A percentile compares a stretch with the other conserved stretches of the same genome.
Evolutionary conservation across 1,140 invertebrate genomes (phyloP).

Genomic region (Micrasema longulum): DNA sequence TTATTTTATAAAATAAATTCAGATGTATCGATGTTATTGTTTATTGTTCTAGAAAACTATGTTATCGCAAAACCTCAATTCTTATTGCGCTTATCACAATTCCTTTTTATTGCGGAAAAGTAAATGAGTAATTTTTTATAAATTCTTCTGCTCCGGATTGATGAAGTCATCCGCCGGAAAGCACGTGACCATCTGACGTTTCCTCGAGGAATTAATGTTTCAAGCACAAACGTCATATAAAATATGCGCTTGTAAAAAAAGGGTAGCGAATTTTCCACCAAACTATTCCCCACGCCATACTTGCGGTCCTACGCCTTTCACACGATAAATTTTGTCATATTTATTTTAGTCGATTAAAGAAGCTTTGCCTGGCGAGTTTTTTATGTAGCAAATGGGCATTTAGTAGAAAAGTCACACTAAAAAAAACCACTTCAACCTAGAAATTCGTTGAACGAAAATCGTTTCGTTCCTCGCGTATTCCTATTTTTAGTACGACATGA

Average conservation of each 20-base stretch:
- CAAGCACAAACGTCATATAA: no score
- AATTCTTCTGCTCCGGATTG: slow-evolving; percentile 13
- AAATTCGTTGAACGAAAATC: no score
- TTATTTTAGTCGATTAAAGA: background rate
- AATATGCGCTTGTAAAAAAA: background rate
- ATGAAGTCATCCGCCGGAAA: slow-evolving; percentile 44
- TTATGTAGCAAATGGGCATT: background rate
- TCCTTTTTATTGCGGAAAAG: slow-evolving; percentile 13
- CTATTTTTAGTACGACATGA: no score
- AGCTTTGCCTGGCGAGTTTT: background rate
- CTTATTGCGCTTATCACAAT: background rate
- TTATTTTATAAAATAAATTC: no score
- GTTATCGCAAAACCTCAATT: slow-evolving; percentile 2
- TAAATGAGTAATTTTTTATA: slow-evolving; percentile 33
- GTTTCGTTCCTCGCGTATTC: no score
- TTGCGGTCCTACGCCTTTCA: background rate
- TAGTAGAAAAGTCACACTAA: no score
- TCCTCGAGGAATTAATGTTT: slow-evolving; percentile 11
- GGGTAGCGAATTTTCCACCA: no score
- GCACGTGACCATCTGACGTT: slow-evolving; percentile 43
- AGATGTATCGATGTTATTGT: no score
- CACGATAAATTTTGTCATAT: background rate
- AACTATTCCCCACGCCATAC: background rate
- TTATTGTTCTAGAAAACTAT: no score
- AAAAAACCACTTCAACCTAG: no score